Conservation (phyloP, 2,888 invertebrate genomes). For the Brassicogethes aeneus region DNA sequence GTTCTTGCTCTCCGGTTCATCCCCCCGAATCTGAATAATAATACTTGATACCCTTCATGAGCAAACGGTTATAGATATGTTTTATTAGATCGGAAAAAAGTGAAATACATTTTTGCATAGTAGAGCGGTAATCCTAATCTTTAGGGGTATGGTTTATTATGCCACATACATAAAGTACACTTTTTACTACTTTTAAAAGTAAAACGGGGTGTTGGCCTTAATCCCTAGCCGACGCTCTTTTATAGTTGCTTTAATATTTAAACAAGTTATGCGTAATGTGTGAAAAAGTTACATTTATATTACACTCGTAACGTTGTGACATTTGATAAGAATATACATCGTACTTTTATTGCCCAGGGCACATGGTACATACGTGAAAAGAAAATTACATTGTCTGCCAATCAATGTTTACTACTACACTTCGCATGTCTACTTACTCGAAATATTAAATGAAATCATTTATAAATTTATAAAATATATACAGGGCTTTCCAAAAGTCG, state of each 20-base stretch:
- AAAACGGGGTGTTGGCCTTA: conserved; percentile 14
- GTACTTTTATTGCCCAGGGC: not conserved
- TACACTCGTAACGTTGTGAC: not conserved
- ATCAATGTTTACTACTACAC: too few relatives aligned
- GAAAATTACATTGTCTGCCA: too few relatives aligned
- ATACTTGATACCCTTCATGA: conserved; percentile 18
- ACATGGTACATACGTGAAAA: too few relatives aligned
- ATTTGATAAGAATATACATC: not conserved
- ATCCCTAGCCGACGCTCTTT: too few relatives aligned
- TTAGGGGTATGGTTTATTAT: conserved; percentile 15
- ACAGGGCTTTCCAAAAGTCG: too few relatives aligned
- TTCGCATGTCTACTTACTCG: too few relatives aligned
- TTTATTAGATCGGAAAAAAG: conserved; percentile 19
- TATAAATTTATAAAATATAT: too few relatives aligned
- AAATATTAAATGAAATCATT: too few relatives aligned
- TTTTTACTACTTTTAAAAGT: conserved; percentile 19
- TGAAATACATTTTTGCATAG: conserved; percentile 23
- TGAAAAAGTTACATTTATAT: conserved; percentile 10
- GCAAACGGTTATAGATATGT: conserved; percentile 23
- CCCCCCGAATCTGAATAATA: conserved; percentile 13
- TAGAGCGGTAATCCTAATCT: conserved; percentile 21
- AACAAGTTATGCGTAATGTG: conserved; percentile 12
- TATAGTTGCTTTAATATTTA: conserved; percentile 13
- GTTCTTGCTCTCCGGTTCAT: not conserved
- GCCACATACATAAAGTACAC: conserved; percentile 17